Conservation (phyloP, 2,113 vertebrate species). For the Typhlomys cinereus region DNA sequence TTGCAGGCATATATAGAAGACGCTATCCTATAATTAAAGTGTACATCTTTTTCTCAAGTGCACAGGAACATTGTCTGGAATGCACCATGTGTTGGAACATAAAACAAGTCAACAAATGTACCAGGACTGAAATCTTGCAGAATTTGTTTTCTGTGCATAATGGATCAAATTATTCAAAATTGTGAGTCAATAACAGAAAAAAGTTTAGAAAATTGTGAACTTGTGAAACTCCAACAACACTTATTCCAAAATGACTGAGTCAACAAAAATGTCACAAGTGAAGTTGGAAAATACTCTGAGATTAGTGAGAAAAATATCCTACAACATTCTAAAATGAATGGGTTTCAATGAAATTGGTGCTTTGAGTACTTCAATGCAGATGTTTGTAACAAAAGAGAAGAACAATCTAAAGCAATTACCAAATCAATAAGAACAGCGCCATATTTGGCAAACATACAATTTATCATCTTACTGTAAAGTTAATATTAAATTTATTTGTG, state of each 20-base stretch:
- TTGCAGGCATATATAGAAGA: not conserved
- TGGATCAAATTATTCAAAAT: slow-evolving; percentile 10
- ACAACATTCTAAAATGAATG: slow-evolving; percentile 33
- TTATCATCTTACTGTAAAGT: slow-evolving; percentile 70
- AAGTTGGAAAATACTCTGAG: slow-evolving; percentile 48
- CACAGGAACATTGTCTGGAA: slow-evolving; percentile 28
- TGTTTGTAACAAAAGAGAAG: slow-evolving; percentile 14
- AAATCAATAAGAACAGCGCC: slow-evolving; percentile 22
- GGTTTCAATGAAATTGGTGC: slow-evolving; percentile 30
- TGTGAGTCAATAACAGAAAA: slow-evolving; percentile 48
- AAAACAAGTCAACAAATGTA: slow-evolving; percentile 38
- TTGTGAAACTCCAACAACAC: not conserved
- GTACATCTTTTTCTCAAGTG: slow-evolving; percentile 17
- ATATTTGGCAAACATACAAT: slow-evolving; percentile 48
- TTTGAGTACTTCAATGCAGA: slow-evolving; percentile 2
- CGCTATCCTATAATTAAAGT: not conserved
- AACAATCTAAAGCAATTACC: slow-evolving; percentile 31
- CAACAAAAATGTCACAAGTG: slow-evolving; percentile 38
- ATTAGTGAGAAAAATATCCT: slow-evolving; percentile 26
- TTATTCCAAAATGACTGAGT: slow-evolving; percentile 28
- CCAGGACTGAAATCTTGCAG: slow-evolving; percentile 27
- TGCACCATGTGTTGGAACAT: not conserved
- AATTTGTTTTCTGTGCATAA: slow-evolving; percentile 37
- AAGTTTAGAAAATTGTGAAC: slow-evolving; percentile 42
- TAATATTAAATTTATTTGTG: slow-evolving; percentile 78